These are phyloP conservation scores for Phyllostomus discolor DNA, from an alignment of 2,113 vertebrate genomes.

Conservation along the genomic window DNA sequence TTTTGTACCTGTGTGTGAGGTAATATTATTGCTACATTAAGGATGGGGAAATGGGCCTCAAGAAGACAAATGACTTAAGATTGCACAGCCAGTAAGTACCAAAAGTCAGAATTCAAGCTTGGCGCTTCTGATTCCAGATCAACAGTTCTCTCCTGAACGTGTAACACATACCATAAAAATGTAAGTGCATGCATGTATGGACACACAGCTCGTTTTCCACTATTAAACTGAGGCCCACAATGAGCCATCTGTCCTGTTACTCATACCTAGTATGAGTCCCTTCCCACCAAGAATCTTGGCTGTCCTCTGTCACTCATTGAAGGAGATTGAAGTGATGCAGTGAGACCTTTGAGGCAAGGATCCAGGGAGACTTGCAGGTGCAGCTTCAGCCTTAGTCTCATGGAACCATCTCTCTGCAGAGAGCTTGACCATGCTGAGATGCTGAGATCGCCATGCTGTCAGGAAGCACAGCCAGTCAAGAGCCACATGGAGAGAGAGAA, in stretches of 20 bases:
- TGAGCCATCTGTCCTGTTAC: neutral
- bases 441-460: accelerated
- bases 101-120: neutral
- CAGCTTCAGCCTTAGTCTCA: neutral
- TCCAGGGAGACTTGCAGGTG: neutral
- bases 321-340: neutral
- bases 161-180: neutral
- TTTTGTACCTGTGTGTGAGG: neutral
- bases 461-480: neutral
- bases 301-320: neutral
- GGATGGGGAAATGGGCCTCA: neutral
- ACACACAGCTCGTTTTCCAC: neutral
- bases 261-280: neutral
- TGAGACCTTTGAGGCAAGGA: neutral
- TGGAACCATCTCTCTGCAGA: neutral
- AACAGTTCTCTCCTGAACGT: neutral
- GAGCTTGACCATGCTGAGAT: neutral
- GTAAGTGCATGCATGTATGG: too few relatives aligned
- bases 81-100: neutral
- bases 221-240: neutral
- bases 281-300: neutral
- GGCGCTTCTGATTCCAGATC: neutral
- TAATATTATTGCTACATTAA: neutral
- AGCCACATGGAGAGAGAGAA: neutral
- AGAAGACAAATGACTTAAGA: neutral